These are phyloP conservation scores for Myotis vivesi DNA, from an alignment of 2,797 vertebrate species.

Conservation along the genomic window DNA sequence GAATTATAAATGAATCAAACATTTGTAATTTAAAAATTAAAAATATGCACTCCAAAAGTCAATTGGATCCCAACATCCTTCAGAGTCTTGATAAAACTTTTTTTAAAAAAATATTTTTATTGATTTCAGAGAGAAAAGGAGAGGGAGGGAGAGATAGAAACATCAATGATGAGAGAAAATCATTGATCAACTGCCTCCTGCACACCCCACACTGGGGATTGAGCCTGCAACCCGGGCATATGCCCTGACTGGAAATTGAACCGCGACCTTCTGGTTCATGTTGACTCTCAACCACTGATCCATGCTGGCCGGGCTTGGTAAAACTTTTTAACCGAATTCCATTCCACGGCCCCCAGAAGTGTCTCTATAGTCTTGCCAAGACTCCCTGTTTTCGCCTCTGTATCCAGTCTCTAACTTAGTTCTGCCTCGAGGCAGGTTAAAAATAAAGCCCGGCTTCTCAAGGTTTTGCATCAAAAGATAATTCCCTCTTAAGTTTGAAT, in stretches of 20 bases:
- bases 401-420: not conserved
- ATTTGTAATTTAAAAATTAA: constrained; percentile 63
- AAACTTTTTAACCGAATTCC: not conserved
- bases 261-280: too few species aligned
- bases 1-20: constrained; percentile 66
- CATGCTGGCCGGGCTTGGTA: too few species aligned
- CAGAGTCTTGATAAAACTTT: not conserved
- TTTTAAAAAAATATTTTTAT: not conserved
- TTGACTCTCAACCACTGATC: too few species aligned
- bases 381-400: not conserved
- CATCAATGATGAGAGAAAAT: too few species aligned
- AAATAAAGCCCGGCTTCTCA: not conserved
- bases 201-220: too few species aligned
- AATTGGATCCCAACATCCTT: not conserved
- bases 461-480: not conserved
- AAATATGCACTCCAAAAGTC: not conserved
- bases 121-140: too few species aligned
- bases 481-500: not conserved
- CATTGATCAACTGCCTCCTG: too few species aligned
- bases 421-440: not conserved
- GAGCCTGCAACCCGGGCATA: too few species aligned
- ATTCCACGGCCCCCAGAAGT: not conserved
- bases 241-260: too few species aligned
- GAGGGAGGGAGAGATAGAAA: too few species aligned
- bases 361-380: not conserved